Evolutionary conservation across 2,113 vertebrate species (phyloP).

Genomic region (Pycnonotus jocosus): DNA sequence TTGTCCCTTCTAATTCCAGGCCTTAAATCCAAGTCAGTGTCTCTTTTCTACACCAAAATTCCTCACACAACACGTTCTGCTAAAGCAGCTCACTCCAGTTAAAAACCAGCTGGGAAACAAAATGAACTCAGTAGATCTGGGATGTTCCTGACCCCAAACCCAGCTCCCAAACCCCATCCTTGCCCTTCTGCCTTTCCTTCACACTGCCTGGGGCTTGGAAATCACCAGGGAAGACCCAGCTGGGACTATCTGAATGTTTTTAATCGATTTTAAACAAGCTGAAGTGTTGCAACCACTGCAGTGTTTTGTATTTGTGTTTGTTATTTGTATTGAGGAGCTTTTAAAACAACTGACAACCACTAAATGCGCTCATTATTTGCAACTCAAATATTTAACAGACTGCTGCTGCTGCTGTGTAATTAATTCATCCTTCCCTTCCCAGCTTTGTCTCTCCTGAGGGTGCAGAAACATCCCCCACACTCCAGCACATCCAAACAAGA

Average conservation of each 20-base stretch:
- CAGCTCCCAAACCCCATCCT: neutral
- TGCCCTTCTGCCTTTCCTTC: neutral
- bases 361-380: neutral
- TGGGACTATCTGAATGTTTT: neutral
- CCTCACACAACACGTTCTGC: neutral
- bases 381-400: neutral
- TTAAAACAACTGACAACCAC: neutral
- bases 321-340: neutral
- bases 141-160: accelerated
- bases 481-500: neutral
- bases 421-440: neutral
- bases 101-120: neutral
- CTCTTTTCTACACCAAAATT: neutral
- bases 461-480: neutral
- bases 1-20: neutral
- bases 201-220: neutral
- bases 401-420: neutral
- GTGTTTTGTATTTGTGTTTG: neutral
- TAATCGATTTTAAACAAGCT: neutral
- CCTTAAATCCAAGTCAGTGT: neutral
- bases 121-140: neutral
- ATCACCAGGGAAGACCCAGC: neutral
- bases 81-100: neutral
- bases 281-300: neutral
- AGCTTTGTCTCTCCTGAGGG: neutral